phyloP scores from a whole-genome alignment of 2,888 invertebrate genomes.

The Sminthurides aquaticus region DNA sequence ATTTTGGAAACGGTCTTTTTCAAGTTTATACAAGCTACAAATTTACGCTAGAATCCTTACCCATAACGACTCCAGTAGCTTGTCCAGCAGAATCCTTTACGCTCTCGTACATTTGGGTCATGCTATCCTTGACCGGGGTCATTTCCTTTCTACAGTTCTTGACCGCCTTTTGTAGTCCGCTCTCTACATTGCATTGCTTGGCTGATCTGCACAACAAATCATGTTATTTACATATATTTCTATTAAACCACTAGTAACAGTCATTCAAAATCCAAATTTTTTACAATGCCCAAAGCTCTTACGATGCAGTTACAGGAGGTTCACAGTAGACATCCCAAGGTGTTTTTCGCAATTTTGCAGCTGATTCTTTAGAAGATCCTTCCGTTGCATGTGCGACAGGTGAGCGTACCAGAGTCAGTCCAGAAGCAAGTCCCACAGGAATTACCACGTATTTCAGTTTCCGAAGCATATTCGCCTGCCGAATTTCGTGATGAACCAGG shows the following conservation, averaged over 20 bases:
- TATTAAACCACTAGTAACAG: background rate
- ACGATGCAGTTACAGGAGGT: slow-evolving; percentile 13
- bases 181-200: background rate
- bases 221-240: background rate
- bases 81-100: background rate
- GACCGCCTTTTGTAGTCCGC: background rate
- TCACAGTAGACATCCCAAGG: slow-evolving; percentile 23
- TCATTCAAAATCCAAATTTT: background rate
- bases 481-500: too few species aligned
- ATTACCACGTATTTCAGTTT: background rate
- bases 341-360: slow-evolving; percentile 8
- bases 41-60: too few species aligned
- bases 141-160: background rate
- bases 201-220: background rate
- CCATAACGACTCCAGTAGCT: background rate
- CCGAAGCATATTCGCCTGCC: too few species aligned
- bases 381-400: slow-evolving; percentile 5
- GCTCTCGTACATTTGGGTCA: background rate
- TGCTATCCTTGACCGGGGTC: background rate
- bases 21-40: background rate
- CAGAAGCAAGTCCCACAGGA: background rate
- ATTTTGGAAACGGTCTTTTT: background rate
- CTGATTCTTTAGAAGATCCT: background rate
- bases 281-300: background rate
- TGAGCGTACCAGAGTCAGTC: background rate